phyloP scores from a whole-genome alignment of 2,888 invertebrate species.

The Catocala fraxini region DNA sequence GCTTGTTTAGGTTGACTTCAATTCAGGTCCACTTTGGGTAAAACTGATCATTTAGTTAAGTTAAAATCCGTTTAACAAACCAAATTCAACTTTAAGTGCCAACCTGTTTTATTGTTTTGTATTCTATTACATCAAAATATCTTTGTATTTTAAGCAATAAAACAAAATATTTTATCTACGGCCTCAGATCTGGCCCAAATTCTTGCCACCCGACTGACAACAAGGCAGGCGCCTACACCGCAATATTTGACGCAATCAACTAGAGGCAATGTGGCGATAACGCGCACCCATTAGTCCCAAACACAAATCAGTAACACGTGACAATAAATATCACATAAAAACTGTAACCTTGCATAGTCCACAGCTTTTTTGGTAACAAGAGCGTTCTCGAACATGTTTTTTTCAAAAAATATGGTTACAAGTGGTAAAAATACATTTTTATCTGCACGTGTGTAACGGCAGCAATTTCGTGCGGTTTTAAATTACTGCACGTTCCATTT shows the following conservation, averaged over 20 bases:
- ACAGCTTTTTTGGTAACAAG: constrained; percentile 26
- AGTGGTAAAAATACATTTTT: constrained; percentile 66
- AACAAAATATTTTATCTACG: constrained; percentile 14
- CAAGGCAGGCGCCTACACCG: constrained; percentile 57
- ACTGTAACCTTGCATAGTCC: constrained; percentile 32
- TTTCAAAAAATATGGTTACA: constrained; percentile 61
- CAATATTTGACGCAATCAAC: constrained; percentile 72
- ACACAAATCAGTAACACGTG: constrained; percentile 83
- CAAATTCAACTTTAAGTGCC: too few species aligned
- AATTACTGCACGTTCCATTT: constrained; percentile 76
- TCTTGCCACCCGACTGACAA: constrained; percentile 39
- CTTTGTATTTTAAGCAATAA: background rate
- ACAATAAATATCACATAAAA: constrained; percentile 55
- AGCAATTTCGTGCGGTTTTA: constrained; percentile 81
- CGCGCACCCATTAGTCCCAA: constrained; percentile 72
- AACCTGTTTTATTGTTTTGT: background rate
- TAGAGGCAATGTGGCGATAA: constrained; percentile 76
- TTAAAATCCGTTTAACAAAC: too few species aligned
- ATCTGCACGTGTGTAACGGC: constrained; percentile 77
- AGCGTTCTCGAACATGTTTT: constrained; percentile 46
- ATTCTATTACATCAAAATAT: background rate
- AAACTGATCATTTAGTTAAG: too few species aligned
- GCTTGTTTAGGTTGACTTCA: too few species aligned
- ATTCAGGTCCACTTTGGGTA: too few species aligned
- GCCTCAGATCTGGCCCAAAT: constrained; percentile 19